Base-by-base conservation (phyloP, 2,888 invertebrate genomes). In the Anthrax anthrax region DNA sequence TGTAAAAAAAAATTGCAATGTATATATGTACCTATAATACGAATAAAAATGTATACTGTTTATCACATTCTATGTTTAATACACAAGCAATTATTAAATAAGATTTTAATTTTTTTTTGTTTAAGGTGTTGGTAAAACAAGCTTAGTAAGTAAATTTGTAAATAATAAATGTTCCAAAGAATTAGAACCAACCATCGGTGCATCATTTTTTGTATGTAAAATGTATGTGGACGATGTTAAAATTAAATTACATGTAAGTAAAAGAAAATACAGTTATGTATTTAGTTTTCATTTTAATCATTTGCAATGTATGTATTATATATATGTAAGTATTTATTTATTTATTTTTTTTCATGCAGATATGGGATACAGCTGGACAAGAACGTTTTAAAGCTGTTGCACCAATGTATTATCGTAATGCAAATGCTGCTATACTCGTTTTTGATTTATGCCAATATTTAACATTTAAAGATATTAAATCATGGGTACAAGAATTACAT, bases 361-460 rank as follows among this genome's bases (percentile, higher is more conserved):
- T 68, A 45, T 68, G 68, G 68, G 65, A 69, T 52, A 69, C 65
- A n/a, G 67, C 67, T 36, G 67, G 67, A 1, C 65, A 65, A 54
- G 67, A 69, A 55, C 60, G 65, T 6, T 94, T 90, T 64, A 76
- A 85, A 49, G 83, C 92, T 0, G 91, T 94, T 81, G 89, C 90
- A 0, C 92, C 94, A 9, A 89, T 92, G 88, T 94, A 92, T 64
- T 94, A 94, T 63, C 72, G 92, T 44, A 90, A 89, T 61, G 85
- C 91, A 0, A 90, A 89, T 63, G 90, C 88, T 0, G 92, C 92
- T 0, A 73, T 92, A 42, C 70, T 92, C 42, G 82, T 91, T 0
- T 94, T 84, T 61, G 92, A 94, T 63, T 77, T 94, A 51, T 84
- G 89, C 4, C 79, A 81, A 50, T 69, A 75, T 39, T 72, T 74